Evolutionary conservation across 2,888 invertebrate species (phyloP).

Genomic region (Macropis europaea): DNA sequence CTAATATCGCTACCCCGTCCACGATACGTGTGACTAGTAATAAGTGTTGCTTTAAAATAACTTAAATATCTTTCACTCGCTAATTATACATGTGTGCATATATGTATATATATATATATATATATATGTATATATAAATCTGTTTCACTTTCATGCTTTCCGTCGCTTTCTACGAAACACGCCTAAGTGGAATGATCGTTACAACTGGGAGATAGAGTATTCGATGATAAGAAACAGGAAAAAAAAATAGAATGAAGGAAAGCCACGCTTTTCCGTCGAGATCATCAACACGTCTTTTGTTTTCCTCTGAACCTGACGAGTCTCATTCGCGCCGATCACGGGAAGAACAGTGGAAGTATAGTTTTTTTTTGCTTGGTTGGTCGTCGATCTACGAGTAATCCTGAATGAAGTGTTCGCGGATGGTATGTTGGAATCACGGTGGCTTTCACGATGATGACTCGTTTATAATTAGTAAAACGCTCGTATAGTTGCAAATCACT

Average conservation of each 20-base stretch:
- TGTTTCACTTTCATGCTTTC: conserved; percentile 51
- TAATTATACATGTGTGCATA: conserved; percentile 50
- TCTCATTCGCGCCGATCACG: conserved; percentile 28
- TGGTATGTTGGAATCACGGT: conserved; percentile 10
- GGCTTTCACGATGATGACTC: conserved; percentile 33
- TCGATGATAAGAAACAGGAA: conserved; percentile 31
- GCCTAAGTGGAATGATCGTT: conserved; percentile 73
- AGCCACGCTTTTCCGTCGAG: conserved; percentile 33
- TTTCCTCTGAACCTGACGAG: conserved; percentile 7
- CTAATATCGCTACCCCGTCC: conserved; percentile 61
- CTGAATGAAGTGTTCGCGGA: not conserved
- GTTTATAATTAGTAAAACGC: conserved; percentile 60
- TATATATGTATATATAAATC: conserved; percentile 61
- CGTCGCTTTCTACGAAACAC: conserved; percentile 46
- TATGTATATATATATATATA: conserved; percentile 53
- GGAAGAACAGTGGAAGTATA: conserved; percentile 57
- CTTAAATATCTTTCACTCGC: conserved; percentile 68
- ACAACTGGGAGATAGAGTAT: conserved; percentile 62
- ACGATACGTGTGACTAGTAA: conserved; percentile 75
- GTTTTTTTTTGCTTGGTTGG: conserved; percentile 33
- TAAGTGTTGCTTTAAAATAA: conserved; percentile 74
- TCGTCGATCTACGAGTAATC: conserved; percentile 3
- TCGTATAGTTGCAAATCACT: conserved; percentile 60
- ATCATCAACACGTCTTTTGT: not conserved
- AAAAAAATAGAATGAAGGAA: conserved; percentile 24